Evolutionary conservation across 35 echinoderm and acorn worm species (phyloP).

Genomic region (Patiria miniata): DNA sequence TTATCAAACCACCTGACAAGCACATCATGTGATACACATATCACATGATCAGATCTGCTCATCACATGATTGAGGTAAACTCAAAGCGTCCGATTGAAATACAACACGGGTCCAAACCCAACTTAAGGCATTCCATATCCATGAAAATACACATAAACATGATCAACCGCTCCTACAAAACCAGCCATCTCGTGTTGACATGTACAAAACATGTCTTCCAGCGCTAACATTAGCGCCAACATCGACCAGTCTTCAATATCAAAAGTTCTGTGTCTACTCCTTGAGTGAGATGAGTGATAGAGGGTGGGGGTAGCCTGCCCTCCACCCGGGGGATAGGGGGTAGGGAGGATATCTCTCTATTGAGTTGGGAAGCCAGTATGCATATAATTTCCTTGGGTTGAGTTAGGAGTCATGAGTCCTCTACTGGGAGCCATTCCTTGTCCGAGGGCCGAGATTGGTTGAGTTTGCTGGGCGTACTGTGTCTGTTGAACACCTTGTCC

Average conservation of each 20-base stretch:
- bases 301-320: slow-evolving; percentile 2
- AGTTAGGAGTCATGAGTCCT: slow-evolving; percentile 10
- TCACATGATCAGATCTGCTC: no score
- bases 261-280: slow-evolving; percentile 4
- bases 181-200: no score
- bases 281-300: background rate
- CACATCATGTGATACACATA: no score
- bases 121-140: no score
- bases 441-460: background rate
- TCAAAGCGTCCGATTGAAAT: no score
- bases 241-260: slow-evolving; percentile 8
- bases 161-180: no score
- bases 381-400: slow-evolving; percentile 25
- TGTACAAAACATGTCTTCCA: no score
- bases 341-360: background rate
- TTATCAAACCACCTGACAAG: no score
- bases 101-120: no score
- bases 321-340: background rate
- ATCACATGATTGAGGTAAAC: no score
- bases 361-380: slow-evolving; percentile 24
- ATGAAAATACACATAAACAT: no score
- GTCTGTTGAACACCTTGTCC: slow-evolving; percentile 7
- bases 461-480: background rate
- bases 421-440: slow-evolving; percentile 15
- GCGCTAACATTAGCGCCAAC: background rate